Evolutionary conservation across 2,888 invertebrate genomes (phyloP).

Genomic region (Nemoura dubitans): DNA sequence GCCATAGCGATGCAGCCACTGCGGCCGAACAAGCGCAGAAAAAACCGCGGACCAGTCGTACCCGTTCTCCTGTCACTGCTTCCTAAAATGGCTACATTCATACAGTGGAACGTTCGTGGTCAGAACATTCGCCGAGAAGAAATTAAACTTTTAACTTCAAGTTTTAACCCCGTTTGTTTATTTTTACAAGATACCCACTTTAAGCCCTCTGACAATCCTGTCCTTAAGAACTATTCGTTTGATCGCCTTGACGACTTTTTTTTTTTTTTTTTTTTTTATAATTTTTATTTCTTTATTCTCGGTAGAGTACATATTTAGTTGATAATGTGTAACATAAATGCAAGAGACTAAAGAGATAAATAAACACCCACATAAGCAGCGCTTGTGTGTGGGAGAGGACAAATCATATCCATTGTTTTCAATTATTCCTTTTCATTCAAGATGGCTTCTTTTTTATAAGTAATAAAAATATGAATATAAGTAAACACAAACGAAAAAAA

Average conservation of each 20-base stretch:
- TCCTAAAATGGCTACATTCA: not conserved
- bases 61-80: not conserved
- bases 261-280: too few species aligned
- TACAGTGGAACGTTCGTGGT: conserved; percentile 25
- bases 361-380: too few species aligned
- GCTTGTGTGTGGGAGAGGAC: too few species aligned
- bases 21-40: not conserved
- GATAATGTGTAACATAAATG: too few species aligned
- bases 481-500: too few species aligned
- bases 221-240: not conserved
- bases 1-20: not conserved
- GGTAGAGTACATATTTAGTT: too few species aligned
- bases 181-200: conserved; percentile 20
- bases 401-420: too few species aligned
- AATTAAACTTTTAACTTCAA: not conserved
- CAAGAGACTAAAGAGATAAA: too few species aligned
- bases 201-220: not conserved
- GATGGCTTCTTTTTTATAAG: too few species aligned
- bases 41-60: not conserved
- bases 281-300: too few species aligned
- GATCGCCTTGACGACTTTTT: not conserved
- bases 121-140: conserved; percentile 13
- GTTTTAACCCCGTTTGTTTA: not conserved
- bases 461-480: too few species aligned
- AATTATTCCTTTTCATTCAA: too few species aligned